Percentiles rank a stretch among this genome's conserved stretches.
Evolutionary conservation across 2,113 vertebrate genomes (phyloP).

Genomic region (Neolamprologus cancellatus): DNA sequence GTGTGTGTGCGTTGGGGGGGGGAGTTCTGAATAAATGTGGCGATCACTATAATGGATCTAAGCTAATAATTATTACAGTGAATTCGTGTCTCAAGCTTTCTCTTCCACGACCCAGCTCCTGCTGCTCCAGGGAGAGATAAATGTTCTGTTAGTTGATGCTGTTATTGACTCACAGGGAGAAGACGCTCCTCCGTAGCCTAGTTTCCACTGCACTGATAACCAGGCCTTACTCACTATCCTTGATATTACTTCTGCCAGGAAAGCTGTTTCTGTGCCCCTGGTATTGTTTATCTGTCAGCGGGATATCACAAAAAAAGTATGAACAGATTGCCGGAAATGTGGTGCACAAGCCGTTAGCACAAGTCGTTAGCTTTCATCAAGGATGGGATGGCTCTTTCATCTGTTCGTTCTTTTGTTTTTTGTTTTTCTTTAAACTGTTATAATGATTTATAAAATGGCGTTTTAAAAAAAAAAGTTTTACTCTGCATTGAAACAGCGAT

Average conservation of each 20-base stretch:
- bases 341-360: not conserved
- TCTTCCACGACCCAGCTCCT: not conserved
- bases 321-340: conserved; percentile 10
- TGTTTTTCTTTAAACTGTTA: not conserved
- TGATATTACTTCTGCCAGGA: conserved; percentile 2
- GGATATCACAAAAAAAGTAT: not conserved
- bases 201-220: conserved; percentile 3
- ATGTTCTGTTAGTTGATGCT: conserved; percentile 2
- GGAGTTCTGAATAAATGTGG: conserved; percentile 32
- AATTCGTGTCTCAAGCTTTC: not conserved
- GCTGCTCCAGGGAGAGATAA: conserved; percentile 22
- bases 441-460: not conserved
- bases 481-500: not conserved
- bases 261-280: not conserved
- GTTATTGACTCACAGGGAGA: conserved; percentile 9
- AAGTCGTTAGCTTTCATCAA: not conserved
- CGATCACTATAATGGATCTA: conserved; percentile 26
- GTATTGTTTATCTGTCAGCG: conserved; percentile 10
- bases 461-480: accelerated
- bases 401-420: not conserved
- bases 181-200: not conserved
- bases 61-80: conserved; percentile 14
- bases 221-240: not conserved
- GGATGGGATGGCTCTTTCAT: not conserved
- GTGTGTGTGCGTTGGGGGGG: not conserved